A percentile compares a stretch with the other conserved stretches of the same genome.
Conservation (phyloP, 1,140 invertebrate genomes). For the Dysdera silvatica region DNA sequence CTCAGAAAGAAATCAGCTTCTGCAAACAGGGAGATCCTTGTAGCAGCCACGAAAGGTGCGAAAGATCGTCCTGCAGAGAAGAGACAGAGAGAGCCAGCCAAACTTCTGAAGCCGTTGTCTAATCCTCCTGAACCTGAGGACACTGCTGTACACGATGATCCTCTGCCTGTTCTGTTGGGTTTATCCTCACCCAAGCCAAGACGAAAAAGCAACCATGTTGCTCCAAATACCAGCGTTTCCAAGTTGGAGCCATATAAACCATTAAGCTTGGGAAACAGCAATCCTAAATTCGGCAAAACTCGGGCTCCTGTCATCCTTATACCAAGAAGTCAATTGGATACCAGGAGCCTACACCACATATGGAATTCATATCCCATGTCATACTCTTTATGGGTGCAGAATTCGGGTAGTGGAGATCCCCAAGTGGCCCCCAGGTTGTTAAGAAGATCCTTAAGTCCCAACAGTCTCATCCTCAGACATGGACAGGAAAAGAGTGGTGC, state of each 20-base stretch:
- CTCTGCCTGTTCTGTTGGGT: neutral
- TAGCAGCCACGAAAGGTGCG: constrained; percentile 11
- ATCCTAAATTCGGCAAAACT: neutral
- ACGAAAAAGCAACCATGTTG: neutral
- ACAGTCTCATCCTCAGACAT: neutral
- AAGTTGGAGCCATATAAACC: too few relatives aligned
- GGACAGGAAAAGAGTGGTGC: neutral
- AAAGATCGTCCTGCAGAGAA: constrained; percentile 16
- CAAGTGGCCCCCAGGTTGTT: neutral
- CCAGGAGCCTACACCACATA: constrained; percentile 8
- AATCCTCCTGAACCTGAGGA: constrained; percentile 4
- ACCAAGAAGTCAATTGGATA: neutral
- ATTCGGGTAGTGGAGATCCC: neutral
- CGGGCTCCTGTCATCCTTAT: constrained; percentile 2
- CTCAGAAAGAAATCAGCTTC: too few relatives aligned
- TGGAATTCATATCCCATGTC: constrained; percentile 21
- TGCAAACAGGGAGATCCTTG: constrained; percentile 11
- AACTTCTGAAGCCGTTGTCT: constrained; percentile 7
- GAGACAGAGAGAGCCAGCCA: constrained; percentile 26
- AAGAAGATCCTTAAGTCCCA: neutral
- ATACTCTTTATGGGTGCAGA: constrained; percentile 20
- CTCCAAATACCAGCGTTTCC: neutral
- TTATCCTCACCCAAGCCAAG: neutral
- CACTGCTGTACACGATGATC: neutral
- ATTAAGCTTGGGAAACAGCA: too few relatives aligned